phyloP scores from a whole-genome alignment of 2,113 vertebrate species.

The Macroglossus sobrinus region DNA sequence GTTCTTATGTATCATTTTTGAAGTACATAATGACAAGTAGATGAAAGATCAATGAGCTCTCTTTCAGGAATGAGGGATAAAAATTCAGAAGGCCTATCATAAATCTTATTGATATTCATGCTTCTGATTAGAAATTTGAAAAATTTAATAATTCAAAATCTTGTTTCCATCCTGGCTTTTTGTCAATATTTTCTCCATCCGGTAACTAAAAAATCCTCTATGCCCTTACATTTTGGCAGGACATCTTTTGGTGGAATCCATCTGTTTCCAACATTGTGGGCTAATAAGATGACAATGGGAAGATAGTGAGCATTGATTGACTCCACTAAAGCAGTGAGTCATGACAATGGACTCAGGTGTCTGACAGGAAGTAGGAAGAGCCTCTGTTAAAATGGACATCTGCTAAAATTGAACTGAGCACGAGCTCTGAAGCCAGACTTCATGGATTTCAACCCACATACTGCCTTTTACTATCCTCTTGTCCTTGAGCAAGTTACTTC shows the following conservation, averaged over 20 bases:
- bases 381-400: background rate
- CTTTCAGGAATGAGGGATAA: background rate
- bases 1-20: background rate
- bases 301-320: background rate
- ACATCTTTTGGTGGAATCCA: background rate
- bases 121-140: background rate
- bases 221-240: background rate
- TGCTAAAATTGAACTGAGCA: background rate
- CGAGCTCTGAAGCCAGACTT: background rate
- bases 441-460: background rate
- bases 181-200: background rate
- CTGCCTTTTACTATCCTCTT: background rate
- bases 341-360: background rate
- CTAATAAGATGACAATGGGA: rapidly evolving
- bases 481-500: background rate
- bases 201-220: background rate
- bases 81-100: background rate
- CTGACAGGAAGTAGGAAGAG: background rate
- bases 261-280: background rate
- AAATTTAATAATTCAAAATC: background rate
- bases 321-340: background rate
- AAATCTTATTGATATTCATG: background rate
- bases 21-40: background rate
- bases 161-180: background rate
- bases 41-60: background rate